Percentiles rank a stretch among this genome's conserved stretches.
Conservation (phyloP, 2,113 vertebrate genomes). For the Carassius auratus region DNA sequence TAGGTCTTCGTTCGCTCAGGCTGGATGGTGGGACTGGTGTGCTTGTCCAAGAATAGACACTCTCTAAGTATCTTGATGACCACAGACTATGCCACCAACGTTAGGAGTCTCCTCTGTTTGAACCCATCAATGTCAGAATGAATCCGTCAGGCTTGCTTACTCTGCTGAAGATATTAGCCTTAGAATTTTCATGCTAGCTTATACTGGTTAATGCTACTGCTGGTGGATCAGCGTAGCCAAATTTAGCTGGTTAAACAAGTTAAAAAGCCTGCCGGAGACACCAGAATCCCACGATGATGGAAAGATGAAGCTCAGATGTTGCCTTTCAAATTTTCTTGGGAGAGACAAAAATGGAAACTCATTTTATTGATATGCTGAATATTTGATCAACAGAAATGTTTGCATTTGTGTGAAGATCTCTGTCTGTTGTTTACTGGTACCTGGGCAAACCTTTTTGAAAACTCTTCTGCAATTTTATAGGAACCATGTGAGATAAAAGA, state of each 20-base stretch:
- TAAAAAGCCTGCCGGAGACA: background rate
- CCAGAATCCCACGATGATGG: background rate
- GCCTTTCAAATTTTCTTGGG: too few relatives aligned
- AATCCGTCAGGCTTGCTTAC: slow-evolving; percentile 12
- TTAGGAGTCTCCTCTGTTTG: slow-evolving; percentile 23
- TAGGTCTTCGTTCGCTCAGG: slow-evolving; percentile 62
- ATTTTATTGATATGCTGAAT: background rate
- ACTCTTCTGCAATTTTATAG: background rate
- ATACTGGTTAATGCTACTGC: background rate
- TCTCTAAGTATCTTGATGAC: slow-evolving; percentile 31
- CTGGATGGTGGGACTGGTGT: slow-evolving; percentile 16
- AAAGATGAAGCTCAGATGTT: background rate
- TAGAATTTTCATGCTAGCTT: slow-evolving; percentile 10
- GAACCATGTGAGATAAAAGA: too few relatives aligned
- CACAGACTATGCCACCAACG: background rate
- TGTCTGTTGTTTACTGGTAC: background rate
- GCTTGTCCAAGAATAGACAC: slow-evolving; percentile 34
- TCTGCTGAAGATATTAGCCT: background rate
- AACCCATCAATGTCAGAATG: slow-evolving; percentile 26
- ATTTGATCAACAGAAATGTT: background rate
- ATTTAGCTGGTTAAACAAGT: background rate
- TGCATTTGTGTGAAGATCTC: background rate
- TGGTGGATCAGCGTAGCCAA: background rate
- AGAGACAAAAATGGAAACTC: background rate
- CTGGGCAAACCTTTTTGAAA: background rate